A percentile compares a stretch with the other conserved stretches of the same genome.
These are phyloP conservation scores for Parnassius glacialis DNA, from an alignment of 2,888 invertebrate species.

Conservation along the genomic window DNA sequence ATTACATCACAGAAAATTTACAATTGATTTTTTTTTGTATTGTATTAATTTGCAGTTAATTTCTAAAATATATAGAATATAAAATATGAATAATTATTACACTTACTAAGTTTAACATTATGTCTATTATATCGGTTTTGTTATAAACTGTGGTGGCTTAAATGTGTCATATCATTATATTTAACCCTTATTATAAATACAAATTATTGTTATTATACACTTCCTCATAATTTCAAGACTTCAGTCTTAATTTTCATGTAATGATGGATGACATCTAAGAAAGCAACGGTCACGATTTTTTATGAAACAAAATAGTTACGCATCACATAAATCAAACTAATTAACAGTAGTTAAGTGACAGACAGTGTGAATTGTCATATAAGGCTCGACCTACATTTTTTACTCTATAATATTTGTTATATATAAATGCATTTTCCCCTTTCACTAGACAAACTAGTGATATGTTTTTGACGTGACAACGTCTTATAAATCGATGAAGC, in stretches of 20 bases:
- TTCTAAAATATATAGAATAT: slow-evolving; percentile 16
- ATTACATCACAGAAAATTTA: slow-evolving; percentile 46
- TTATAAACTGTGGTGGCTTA: background rate
- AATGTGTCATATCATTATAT: background rate
- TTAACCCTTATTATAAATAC: background rate
- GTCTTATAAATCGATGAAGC: too few species aligned
- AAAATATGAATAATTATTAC: background rate
- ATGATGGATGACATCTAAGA: too few species aligned
- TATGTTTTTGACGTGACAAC: too few species aligned
- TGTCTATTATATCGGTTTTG: background rate
- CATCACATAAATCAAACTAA: too few species aligned
- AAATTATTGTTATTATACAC: slow-evolving; percentile 13
- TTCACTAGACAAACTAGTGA: background rate
- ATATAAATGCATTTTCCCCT: slow-evolving; percentile 1
- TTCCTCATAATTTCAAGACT: slow-evolving; percentile 10
- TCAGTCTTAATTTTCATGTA: slow-evolving; percentile 15
- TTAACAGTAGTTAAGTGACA: background rate
- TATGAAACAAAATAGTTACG: too few species aligned
- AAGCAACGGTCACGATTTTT: too few species aligned
- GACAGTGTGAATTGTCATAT: background rate
- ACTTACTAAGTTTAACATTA: too few species aligned
- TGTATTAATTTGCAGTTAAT: slow-evolving; percentile 27
- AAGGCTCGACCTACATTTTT: too few species aligned
- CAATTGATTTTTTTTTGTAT: slow-evolving; percentile 24
- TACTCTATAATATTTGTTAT: too few species aligned